Evolutionary conservation across 2,797 vertebrate species (phyloP).

Genomic region (Anguilla anguilla): DNA sequence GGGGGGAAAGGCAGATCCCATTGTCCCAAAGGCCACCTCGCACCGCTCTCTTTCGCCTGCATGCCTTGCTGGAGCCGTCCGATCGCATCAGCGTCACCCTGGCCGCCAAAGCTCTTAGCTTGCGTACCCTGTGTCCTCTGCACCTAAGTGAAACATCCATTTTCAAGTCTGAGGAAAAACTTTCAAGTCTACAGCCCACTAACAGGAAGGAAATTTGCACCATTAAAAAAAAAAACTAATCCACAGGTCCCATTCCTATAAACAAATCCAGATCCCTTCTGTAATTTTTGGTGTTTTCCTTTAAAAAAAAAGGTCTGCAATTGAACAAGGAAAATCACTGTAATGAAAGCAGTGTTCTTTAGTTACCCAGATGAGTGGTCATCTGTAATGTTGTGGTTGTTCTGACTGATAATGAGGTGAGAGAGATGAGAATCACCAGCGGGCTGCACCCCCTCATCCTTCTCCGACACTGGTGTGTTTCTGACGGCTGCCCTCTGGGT

Average conservation of each 20-base stretch:
- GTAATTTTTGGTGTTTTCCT: conserved; percentile 48
- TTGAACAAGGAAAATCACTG: background rate
- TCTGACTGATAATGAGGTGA: background rate
- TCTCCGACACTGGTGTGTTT: background rate
- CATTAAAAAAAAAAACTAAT: background rate
- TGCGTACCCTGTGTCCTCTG: conserved; percentile 75
- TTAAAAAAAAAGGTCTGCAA: background rate
- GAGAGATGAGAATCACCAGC: background rate
- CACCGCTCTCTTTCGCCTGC: conserved; percentile 76
- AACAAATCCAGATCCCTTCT: conserved; percentile 52
- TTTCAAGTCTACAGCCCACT: conserved; percentile 65
- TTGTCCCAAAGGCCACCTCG: conserved; percentile 81
- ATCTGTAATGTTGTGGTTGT: background rate
- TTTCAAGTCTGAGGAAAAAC: conserved; percentile 66
- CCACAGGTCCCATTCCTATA: conserved; percentile 37
- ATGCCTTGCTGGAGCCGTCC: conserved; percentile 74
- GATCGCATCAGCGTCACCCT: conserved; percentile 68
- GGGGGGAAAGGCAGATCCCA: conserved; percentile 72
- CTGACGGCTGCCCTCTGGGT: background rate
- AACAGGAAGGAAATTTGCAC: conserved; percentile 16
- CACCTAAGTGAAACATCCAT: conserved; percentile 72
- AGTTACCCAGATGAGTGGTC: background rate
- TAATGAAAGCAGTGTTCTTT: background rate
- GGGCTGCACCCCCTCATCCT: background rate
- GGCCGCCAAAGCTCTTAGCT: conserved; percentile 77